Base-by-base conservation (phyloP, 1,140 invertebrate species). In the Neotoxoptera formosana region DNA sequence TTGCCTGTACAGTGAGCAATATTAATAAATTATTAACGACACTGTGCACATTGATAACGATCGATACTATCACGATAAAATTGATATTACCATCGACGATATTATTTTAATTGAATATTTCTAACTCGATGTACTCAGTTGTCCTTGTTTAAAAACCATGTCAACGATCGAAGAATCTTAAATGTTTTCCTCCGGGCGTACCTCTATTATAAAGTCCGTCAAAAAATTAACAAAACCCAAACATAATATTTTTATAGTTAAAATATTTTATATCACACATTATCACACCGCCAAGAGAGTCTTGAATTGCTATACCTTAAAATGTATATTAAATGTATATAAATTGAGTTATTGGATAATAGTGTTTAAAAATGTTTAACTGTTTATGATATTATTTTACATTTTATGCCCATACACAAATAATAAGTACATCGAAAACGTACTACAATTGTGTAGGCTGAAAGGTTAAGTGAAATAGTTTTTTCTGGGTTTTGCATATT, bases 221-320 rank as follows among this genome's bases (percentile, higher is more conserved):
- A 76, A 76, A 76, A 67, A n/a, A 76, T 6, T n/a, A 76, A 76
- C 14, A 17, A 7, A 67, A 6, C 4, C 14, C 11, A 76, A n/a
- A 20, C 2, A 76, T 20, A 41, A 76, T 20, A 41, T 41, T 41
- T 14, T n/a, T n/a, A 76, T n/a, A 76, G 11, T n/a, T n/a, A 34
- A 41, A 2, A 2, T 76, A 76, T 67, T 67, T 17, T 67, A 60
- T 30, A 67, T n/a, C 4, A n/a, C 1, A 17, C 17, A n/a, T 67
- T 17, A n/a, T 14, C 0, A 14, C n/a, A n/a, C 0, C n/a, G 17
- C 9, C 7, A 7, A 6, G 11, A n/a, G 14, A n/a, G 30, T 67
- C 0, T 53, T 53, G 21, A 51, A 53, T 53, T 51, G n/a, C n/a
- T n/a, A n/a, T n/a, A n/a, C n/a, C n/a, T n/a, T n/a, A n/a, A n/a